Base-by-base conservation (phyloP, 2,888 invertebrate genomes). In the Colostygia pectinataria region DNA sequence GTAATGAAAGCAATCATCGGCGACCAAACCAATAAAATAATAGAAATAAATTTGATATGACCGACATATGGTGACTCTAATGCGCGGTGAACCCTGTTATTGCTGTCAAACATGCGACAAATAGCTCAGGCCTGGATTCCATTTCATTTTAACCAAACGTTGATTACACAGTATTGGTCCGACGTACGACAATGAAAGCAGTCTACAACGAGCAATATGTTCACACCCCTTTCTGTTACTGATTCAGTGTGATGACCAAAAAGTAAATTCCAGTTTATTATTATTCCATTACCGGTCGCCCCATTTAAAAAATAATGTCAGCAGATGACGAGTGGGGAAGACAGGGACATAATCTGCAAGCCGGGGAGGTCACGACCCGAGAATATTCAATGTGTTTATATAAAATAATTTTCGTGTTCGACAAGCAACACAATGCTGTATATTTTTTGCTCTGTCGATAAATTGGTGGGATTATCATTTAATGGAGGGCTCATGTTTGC, bases 41-140 rank as follows among this genome's bases (percentile, higher is more conserved):
- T 88, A 86, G 88, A 88, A 89, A 88, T 89, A 88, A 88, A 89
- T 87, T 90, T 87, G 89, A 90, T 90, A 89, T 88, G 86, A 88
- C 83, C 88, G 86, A 88, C 90, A 90, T 89, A 90, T 90, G 90
- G 89, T 71, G 80, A 82, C 77, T 74, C 71, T 85, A 84, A 86
- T 83, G 87, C 83, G 79, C 78, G 75, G 72, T 77, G 77, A 82
- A 84, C 88, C 89, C 89, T 83, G 89, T 89, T 88, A 90, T 89
- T 89, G 89, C 85, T 83, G 88, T 83, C 89, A 86, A 89, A 86
- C 90, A 90, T 90, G 89, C 90, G 89, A 90, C 83, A 87, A 84
- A 87, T 83, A 87, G 81, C 82, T 86, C 80, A 77, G 77, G 68
- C 74, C 66, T 65, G 74, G 77, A 80, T 74, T 83, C 80, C 74